phyloP scores from a whole-genome alignment of 2,888 invertebrate species.

The Nephrotoma flavescens region DNA sequence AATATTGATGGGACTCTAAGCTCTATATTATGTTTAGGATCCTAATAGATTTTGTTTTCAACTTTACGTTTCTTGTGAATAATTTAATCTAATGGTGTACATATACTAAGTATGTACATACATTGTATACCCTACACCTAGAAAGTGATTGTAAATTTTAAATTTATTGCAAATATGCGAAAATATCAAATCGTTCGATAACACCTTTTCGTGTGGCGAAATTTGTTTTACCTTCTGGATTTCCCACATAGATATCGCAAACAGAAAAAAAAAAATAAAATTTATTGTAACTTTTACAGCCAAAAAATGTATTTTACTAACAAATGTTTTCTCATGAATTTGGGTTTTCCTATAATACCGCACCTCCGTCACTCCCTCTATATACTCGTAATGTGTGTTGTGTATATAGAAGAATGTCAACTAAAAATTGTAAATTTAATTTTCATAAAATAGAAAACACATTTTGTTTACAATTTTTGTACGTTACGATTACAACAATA shows the following conservation, averaged over 20 bases:
- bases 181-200: neutral
- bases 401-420: neutral
- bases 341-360: neutral
- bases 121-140: no score
- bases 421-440: neutral
- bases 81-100: neutral
- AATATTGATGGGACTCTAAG: neutral
- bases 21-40: neutral
- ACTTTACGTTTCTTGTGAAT: neutral
- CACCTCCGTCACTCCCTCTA: no score
- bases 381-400: neutral
- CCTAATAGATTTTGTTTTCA: neutral
- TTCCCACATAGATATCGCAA: neutral
- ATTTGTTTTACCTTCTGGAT: neutral
- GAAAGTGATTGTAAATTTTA: neutral
- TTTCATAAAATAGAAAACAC: neutral
- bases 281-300: neutral
- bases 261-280: neutral
- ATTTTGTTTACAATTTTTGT: neutral
- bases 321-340: neutral
- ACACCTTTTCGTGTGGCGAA: neutral
- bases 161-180: neutral
- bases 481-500: neutral
- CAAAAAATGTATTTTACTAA: neutral
- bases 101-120: no score